These are phyloP conservation scores for Mimumesa dahlbomi DNA, from an alignment of 2,888 invertebrate species.

Conservation along the genomic window DNA sequence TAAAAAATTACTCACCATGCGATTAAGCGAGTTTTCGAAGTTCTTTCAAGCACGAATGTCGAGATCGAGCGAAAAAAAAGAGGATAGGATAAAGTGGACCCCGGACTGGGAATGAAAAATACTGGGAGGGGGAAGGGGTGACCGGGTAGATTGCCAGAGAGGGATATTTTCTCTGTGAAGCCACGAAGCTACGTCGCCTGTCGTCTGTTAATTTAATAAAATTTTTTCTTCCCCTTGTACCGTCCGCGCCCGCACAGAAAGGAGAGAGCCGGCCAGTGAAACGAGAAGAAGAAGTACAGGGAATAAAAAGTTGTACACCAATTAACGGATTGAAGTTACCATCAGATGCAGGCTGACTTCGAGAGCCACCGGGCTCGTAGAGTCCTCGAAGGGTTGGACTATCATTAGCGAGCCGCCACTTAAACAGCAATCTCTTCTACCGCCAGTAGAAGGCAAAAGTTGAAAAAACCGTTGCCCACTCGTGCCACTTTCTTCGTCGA, in stretches of 20 bases:
- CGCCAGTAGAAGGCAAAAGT: slow-evolving; percentile 50
- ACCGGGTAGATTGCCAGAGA: slow-evolving; percentile 33
- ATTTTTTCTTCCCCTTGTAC: slow-evolving; percentile 51
- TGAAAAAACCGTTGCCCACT: slow-evolving; percentile 60
- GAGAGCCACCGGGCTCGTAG: slow-evolving; percentile 64
- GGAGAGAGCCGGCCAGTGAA: slow-evolving; percentile 23
- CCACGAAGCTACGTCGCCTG: slow-evolving; percentile 51
- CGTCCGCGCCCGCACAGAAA: slow-evolving; percentile 1
- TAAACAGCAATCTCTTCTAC: slow-evolving; percentile 56
- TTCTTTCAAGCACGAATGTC: slow-evolving; percentile 56
- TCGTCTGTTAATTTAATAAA: slow-evolving; percentile 64
- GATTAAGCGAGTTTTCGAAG: slow-evolving; percentile 58
- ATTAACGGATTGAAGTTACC: slow-evolving; percentile 77
- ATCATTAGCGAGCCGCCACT: slow-evolving; percentile 70
- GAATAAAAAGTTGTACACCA: slow-evolving; percentile 74
- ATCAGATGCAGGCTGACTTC: slow-evolving; percentile 71
- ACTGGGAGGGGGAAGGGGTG: neutral
- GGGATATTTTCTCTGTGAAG: slow-evolving; percentile 53
- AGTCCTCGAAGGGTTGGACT: slow-evolving; percentile 66
- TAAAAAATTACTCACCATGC: slow-evolving; percentile 56
- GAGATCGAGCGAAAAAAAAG: slow-evolving; percentile 34
- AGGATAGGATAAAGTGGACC: slow-evolving; percentile 34
- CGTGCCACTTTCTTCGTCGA: slow-evolving; percentile 62
- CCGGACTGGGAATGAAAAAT: neutral
- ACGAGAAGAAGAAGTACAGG: slow-evolving; percentile 36